phyloP scores from a whole-genome alignment of 23 tunicate genomes.

The Trididemnum clinides region DNA sequence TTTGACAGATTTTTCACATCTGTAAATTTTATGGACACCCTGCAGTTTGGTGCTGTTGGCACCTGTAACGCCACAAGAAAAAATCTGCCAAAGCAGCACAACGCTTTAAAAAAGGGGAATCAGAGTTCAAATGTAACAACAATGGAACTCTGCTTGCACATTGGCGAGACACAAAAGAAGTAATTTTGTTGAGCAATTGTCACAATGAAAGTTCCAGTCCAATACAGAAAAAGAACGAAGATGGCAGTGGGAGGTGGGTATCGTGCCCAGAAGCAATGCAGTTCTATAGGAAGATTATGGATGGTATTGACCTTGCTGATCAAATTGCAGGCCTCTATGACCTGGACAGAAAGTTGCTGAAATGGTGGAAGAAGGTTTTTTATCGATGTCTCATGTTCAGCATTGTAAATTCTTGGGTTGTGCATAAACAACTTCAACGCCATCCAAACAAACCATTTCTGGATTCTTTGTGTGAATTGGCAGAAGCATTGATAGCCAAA shows the following conservation, averaged over 20 bases:
- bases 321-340: conserved; percentile 29
- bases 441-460: neutral
- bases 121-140: neutral
- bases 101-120: conserved; percentile 12
- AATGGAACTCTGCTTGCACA: neutral
- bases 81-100: neutral
- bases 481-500: neutral
- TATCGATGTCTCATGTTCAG: neutral
- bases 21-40: neutral
- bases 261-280: conserved; percentile 25
- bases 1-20: conserved; percentile 43
- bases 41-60: conserved; percentile 9
- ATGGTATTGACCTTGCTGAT: conserved; percentile 19
- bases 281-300: conserved; percentile 14
- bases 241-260: neutral
- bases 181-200: conserved; percentile 4
- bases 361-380: conserved; percentile 40
- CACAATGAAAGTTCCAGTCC: neutral
- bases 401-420: conserved; percentile 25
- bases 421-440: conserved; percentile 4
- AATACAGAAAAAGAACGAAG: conserved; percentile 6
- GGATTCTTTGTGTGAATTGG: neutral
- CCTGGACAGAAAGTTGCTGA: conserved; percentile 9
- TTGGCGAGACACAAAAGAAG: conserved; percentile 33
- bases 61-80: neutral